Evolutionary conservation across 2,113 vertebrate species (phyloP), one percentile per base, ranked within the genome.

Genomic region (Haemorhous mexicanus): DNA sequence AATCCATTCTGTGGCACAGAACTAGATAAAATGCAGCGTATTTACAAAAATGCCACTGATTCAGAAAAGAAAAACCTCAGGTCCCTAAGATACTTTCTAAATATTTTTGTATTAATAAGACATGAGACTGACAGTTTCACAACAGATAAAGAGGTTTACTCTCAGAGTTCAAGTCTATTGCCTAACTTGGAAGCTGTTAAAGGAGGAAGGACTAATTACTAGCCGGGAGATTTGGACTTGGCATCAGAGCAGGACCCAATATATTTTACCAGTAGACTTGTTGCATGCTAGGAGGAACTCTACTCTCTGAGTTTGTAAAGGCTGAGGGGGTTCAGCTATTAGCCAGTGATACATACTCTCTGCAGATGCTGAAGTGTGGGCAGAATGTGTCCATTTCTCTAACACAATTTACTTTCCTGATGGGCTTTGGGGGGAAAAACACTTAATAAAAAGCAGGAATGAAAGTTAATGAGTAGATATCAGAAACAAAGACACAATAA

Each of bases 1-100:
- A 64, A 66, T 30, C 21, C 32, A 30, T 49, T 77, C 18, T 1
- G 2, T 33, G 22, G 12, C 2, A 0, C 22, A 39, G 4, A 74
- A 22, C 27, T 21, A 66, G 35, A 62, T 13, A 19, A 13, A 62
- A 69, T 39, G 22, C 7, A 47, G 7, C 2, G 13, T 41, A 53
- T 62, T 78, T 74, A 70, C 3, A 4, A 62, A 82, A 62, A 32
- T 26, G 53, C 17, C 5, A 27, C 7, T 39, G 13, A 26, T 59
- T 30, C 67, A 85, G 37, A 39, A 43, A 87, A 84, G 24, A 6
- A 53, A 53, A 56, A 12, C 11, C 5, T 37, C 28, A 66, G 23
- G 5, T 17, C 10, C 47, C 55, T 61, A 77, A 66, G 2, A 10
- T 68, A 6, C 23, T 50, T 55, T 39, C 18, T 64, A 26, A 52